Percentiles rank a stretch among this genome's conserved stretches.
Evolutionary conservation across 1,140 invertebrate species (phyloP).

Genomic region (Thereuonema tuberculata): DNA sequence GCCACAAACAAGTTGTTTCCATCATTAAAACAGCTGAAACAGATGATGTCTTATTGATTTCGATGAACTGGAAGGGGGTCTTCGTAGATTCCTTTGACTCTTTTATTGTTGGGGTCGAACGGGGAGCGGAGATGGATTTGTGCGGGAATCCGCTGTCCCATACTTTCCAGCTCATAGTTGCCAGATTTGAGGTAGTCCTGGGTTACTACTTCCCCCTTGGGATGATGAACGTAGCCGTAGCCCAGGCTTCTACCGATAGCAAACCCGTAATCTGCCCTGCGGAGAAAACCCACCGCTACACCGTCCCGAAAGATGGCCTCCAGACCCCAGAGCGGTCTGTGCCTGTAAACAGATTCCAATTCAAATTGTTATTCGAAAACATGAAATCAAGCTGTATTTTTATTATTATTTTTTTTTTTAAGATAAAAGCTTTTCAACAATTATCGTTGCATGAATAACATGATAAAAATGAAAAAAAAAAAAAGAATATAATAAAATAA

Average conservation of each 20-base stretch:
- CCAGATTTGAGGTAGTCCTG: constrained; percentile 52
- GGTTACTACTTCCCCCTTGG: constrained; percentile 41
- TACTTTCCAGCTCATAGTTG: constrained; percentile 61
- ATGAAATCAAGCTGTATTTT: no score
- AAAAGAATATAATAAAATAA: no score
- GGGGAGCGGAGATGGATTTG: constrained; percentile 53
- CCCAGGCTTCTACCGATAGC: constrained; percentile 53
- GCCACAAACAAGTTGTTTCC: no score
- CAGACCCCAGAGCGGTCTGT: constrained; percentile 56
- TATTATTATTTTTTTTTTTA: no score
- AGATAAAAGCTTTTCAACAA: no score
- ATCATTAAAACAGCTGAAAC: no score
- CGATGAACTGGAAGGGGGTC: background rate
- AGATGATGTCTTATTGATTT: no score
- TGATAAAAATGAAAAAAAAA: no score
- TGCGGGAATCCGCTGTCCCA: constrained; percentile 54
- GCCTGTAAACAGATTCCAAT: no score
- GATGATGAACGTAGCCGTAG: constrained; percentile 43
- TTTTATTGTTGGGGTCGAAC: constrained; percentile 56
- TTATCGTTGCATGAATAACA: no score
- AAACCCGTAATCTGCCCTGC: constrained; percentile 65
- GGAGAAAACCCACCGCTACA: constrained; percentile 55
- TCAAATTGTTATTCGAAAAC: no score
- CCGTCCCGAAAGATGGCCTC: constrained; percentile 70
- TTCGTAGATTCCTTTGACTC: constrained; percentile 35